Percentiles rank a stretch among this genome's conserved stretches.
Conservation (phyloP, 2,797 vertebrate species). For the Coreius guichenoti region DNA sequence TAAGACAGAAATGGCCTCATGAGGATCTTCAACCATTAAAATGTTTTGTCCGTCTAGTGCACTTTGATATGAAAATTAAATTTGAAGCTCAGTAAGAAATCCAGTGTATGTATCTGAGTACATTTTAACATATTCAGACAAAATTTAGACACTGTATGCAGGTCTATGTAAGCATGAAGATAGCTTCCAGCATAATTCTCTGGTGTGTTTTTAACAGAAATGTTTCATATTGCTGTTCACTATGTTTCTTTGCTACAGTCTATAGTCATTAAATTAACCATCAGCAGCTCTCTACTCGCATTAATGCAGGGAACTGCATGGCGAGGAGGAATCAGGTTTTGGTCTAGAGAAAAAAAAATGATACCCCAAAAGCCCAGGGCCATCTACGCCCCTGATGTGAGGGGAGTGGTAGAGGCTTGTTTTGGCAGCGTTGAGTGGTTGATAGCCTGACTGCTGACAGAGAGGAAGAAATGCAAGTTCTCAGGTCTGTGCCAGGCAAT, state of each 20-base stretch:
- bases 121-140: neutral
- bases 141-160: neutral
- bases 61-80: neutral
- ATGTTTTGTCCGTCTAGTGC: neutral
- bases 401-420: conserved; percentile 60
- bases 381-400: conserved; percentile 27
- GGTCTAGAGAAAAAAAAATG: neutral
- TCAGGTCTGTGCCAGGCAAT: conserved; percentile 68
- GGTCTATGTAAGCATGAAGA: neutral
- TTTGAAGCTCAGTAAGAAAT: neutral
- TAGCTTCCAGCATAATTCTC: conserved; percentile 2
- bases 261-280: conserved; percentile 14
- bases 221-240: neutral
- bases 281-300: neutral
- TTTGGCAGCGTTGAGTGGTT: conserved; percentile 67
- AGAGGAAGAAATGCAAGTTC: conserved; percentile 56
- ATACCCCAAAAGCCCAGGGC: conserved; percentile 3
- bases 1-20: neutral
- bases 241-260: neutral
- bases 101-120: neutral
- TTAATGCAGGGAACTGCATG: neutral
- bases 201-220: neutral
- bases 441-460: conserved; percentile 65
- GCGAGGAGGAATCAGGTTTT: neutral
- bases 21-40: neutral